Percentiles rank a stretch among this genome's conserved stretches.
Evolutionary conservation across 2,113 vertebrate species (phyloP).

Genomic region (Meleagris gallopavo): DNA sequence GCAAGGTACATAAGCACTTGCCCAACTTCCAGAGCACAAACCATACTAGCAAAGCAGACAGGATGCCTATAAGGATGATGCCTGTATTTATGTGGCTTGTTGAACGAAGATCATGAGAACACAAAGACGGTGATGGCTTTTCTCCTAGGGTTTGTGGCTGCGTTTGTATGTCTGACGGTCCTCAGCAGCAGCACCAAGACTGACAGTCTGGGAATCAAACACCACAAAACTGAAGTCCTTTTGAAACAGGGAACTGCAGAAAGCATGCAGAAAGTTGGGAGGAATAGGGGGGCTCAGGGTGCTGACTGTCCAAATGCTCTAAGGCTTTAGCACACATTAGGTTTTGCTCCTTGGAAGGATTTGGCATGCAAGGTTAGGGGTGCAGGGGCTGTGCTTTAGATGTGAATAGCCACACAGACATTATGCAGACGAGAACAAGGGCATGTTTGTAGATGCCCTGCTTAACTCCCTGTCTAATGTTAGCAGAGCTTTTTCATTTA

Average conservation of each 20-base stretch:
- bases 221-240: not conserved
- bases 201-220: not conserved
- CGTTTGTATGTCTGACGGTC: not conserved
- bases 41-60: not conserved
- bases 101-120: not conserved
- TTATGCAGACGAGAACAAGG: not conserved
- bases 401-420: not conserved
- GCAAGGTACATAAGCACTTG: not conserved
- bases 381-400: not conserved
- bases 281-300: not conserved
- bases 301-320: not conserved
- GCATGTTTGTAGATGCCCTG: not conserved
- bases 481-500: not conserved
- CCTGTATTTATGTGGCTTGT: not conserved
- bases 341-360: not conserved
- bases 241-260: not conserved
- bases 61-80: not conserved
- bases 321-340: rapidly evolving
- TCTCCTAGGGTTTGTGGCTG: not conserved
- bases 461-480: not conserved
- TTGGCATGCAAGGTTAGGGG: not conserved
- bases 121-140: not conserved
- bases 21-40: not conserved
- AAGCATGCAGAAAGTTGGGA: not conserved
- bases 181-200: not conserved